Evolutionary conservation across 2,797 vertebrate genomes (phyloP).

Genomic region (Picus viridis): DNA sequence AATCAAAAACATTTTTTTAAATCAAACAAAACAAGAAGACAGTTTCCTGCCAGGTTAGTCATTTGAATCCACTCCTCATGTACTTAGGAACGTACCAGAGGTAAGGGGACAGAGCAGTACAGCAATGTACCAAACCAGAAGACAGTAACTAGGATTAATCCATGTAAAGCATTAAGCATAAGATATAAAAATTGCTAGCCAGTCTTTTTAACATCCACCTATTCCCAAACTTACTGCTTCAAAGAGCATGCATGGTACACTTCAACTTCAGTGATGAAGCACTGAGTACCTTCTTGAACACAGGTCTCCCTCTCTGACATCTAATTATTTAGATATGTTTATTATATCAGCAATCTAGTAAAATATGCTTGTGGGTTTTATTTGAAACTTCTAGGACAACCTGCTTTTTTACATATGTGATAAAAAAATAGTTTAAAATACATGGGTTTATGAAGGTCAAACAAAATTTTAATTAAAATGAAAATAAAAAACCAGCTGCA

Average conservation of each 20-base stretch:
- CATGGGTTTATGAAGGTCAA: neutral
- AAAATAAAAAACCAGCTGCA: neutral
- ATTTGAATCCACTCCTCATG: neutral
- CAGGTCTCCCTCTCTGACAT: neutral
- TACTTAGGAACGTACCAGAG: neutral
- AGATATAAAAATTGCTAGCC: accelerated
- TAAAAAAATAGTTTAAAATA: neutral
- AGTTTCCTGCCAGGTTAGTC: neutral
- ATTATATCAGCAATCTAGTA: neutral
- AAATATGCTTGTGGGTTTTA: neutral
- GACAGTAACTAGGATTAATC: neutral
- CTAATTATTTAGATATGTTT: neutral
- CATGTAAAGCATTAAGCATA: neutral
- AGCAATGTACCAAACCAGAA: neutral
- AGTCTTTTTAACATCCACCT: neutral
- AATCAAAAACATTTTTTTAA: no score
- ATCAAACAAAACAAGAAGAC: neutral
- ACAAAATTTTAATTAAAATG: neutral
- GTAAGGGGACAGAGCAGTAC: neutral
- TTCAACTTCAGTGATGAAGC: neutral
- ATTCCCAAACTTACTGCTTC: neutral
- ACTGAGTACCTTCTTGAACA: neutral
- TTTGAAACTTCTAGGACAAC: neutral
- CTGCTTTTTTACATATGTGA: neutral
- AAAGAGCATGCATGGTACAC: neutral